These are phyloP conservation scores for Melozone crissalis DNA, from an alignment of 2,113 vertebrate species.

Conservation along the genomic window DNA sequence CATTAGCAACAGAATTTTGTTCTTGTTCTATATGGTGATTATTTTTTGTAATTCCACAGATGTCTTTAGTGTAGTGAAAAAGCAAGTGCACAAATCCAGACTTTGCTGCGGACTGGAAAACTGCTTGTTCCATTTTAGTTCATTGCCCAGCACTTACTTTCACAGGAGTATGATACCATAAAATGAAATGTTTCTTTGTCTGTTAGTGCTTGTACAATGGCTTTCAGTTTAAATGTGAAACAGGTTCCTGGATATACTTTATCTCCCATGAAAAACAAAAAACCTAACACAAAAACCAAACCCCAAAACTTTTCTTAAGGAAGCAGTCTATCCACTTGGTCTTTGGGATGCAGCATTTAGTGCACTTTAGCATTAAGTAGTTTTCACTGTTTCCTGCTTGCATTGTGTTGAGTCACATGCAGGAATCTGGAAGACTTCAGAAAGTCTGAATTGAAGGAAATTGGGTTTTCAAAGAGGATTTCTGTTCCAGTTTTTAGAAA, in stretches of 20 bases:
- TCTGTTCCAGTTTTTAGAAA: background rate
- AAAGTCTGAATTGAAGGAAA: background rate
- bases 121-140: background rate
- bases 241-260: background rate
- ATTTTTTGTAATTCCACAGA: background rate
- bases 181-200: background rate
- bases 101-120: background rate
- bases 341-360: background rate
- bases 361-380: background rate
- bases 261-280: background rate
- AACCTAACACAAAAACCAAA: background rate
- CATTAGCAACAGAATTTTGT: background rate
- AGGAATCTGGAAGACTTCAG: background rate
- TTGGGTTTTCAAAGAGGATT: background rate
- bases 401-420: accelerated
- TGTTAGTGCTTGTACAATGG: background rate
- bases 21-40: background rate
- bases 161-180: background rate
- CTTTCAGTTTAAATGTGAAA: background rate
- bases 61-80: background rate
- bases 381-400: background rate
- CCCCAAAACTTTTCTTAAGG: background rate
- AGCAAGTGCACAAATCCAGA: background rate
- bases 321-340: background rate
- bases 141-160: background rate